phyloP scores from a whole-genome alignment of 2,113 vertebrate species.

The Rhabdomys dilectus region DNA sequence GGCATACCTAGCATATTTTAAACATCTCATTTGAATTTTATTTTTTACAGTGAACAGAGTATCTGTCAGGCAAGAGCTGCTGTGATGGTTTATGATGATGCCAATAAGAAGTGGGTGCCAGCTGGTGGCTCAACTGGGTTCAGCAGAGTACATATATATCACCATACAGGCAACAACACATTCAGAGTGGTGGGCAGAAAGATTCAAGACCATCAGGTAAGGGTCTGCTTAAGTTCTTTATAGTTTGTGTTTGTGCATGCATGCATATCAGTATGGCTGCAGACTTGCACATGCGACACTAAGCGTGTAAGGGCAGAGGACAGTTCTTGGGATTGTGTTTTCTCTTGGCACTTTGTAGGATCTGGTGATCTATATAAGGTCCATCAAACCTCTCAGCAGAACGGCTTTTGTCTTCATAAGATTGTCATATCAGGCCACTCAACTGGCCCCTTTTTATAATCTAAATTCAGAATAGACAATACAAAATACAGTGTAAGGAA shows the following conservation, averaged over 20 bases:
- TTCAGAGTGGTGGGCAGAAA: slow-evolving; percentile 99
- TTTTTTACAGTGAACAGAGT: slow-evolving; percentile 95
- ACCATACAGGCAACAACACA: slow-evolving; percentile 99
- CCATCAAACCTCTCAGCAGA: background rate
- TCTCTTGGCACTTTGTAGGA: background rate
- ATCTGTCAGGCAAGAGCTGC: slow-evolving; percentile 99
- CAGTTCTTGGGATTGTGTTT: background rate
- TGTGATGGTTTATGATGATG: slow-evolving; percentile 99
- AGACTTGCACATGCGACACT: background rate
- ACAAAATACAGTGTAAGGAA: slow-evolving; percentile 11
- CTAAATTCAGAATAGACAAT: slow-evolving; percentile 16
- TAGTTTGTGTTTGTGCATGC: background rate
- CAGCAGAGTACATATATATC: slow-evolving; percentile 99
- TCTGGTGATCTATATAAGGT: background rate
- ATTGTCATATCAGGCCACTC: background rate
- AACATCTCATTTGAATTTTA: slow-evolving; percentile 45
- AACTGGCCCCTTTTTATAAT: background rate
- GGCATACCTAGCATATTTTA: background rate
- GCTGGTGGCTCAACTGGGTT: slow-evolving; percentile 98
- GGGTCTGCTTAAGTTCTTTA: background rate
- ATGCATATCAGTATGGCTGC: background rate
- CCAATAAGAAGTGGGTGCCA: slow-evolving; percentile 99
- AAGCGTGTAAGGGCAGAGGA: background rate
- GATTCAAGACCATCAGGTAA: slow-evolving; percentile 99
- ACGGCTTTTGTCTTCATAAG: background rate